Evolutionary conservation across 2,888 invertebrate genomes (phyloP).

Genomic region (Chelonus formosanus): DNA sequence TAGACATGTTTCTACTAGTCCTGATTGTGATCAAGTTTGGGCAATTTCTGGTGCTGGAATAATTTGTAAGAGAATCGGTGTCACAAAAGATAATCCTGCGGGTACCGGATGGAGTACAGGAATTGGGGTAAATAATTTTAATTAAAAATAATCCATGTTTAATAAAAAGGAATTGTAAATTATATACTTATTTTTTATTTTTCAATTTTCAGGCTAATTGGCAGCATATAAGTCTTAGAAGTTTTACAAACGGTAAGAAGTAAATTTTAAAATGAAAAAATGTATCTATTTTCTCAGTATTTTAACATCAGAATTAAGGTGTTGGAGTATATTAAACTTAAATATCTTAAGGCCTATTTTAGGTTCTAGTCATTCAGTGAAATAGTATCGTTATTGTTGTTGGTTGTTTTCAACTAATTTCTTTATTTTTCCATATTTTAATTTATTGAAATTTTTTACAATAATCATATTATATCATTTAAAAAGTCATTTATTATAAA

Average conservation of each 20-base stretch:
- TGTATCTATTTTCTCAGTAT: slow-evolving; percentile 25
- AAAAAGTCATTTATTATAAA: no score
- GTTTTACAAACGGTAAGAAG: slow-evolving; percentile 49
- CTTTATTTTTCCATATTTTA: no score
- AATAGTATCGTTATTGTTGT: neutral
- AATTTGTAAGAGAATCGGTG: slow-evolving; percentile 77
- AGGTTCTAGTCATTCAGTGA: slow-evolving; percentile 18
- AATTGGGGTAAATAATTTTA: slow-evolving; percentile 67
- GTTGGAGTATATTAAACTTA: neutral
- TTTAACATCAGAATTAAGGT: slow-evolving; percentile 18
- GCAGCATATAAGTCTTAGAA: slow-evolving; percentile 57
- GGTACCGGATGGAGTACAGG: slow-evolving; percentile 84
- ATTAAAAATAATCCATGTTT: neutral
- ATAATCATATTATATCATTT: no score
- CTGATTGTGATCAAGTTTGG: slow-evolving; percentile 75
- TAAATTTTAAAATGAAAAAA: neutral
- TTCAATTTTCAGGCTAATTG: slow-evolving; percentile 56
- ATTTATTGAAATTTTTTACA: no score
- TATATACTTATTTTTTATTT: slow-evolving; percentile 15
- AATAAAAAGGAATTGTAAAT: neutral
- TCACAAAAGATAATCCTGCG: slow-evolving; percentile 75
- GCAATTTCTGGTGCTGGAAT: slow-evolving; percentile 77
- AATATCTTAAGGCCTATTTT: slow-evolving; percentile 8
- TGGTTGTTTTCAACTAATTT: slow-evolving; percentile 4
- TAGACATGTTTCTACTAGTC: slow-evolving; percentile 76